Evolutionary conservation across 2,797 vertebrate genomes (phyloP).

Genomic region (Cossypha niveicapilla): DNA sequence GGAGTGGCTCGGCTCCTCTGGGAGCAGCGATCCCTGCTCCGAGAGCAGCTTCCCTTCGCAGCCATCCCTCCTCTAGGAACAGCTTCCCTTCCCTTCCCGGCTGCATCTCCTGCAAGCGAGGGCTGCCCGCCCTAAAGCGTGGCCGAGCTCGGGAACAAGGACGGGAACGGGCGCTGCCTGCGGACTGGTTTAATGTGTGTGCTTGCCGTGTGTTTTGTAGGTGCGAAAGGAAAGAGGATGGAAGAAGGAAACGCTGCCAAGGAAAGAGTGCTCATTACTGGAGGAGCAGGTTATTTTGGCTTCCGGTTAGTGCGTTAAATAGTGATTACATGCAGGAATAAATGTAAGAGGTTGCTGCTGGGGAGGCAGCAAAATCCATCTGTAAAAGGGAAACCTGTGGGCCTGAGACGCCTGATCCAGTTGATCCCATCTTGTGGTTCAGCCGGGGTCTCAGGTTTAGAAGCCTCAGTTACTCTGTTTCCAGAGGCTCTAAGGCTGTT

Average conservation of each 20-base stretch:
- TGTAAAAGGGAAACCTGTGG: not conserved
- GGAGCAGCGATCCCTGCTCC: not conserved
- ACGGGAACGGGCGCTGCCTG: accelerated
- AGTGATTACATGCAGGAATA: not conserved
- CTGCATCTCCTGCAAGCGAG: too few relatives aligned
- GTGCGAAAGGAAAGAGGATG: slow-evolving; percentile 39
- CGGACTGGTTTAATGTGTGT: not conserved
- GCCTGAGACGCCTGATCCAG: not conserved
- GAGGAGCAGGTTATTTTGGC: slow-evolving; percentile 93
- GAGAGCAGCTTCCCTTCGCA: too few relatives aligned
- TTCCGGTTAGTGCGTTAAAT: slow-evolving; percentile 81
- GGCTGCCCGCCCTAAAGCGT: not conserved
- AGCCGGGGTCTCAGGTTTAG: accelerated
- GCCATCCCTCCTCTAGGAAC: too few relatives aligned
- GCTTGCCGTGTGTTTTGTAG: not conserved
- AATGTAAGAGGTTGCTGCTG: not conserved
- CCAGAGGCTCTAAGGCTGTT: not conserved
- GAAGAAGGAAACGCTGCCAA: not conserved
- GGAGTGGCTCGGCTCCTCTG: not conserved
- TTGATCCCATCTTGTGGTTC: too few relatives aligned
- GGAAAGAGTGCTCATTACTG: slow-evolving; percentile 83
- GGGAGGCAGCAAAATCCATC: not conserved
- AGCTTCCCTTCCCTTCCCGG: too few relatives aligned
- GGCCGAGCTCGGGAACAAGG: accelerated
- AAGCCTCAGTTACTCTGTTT: not conserved